Evolutionary conservation across 1,140 invertebrate species (phyloP).

Genomic region (Drosophila ironensis): DNA sequence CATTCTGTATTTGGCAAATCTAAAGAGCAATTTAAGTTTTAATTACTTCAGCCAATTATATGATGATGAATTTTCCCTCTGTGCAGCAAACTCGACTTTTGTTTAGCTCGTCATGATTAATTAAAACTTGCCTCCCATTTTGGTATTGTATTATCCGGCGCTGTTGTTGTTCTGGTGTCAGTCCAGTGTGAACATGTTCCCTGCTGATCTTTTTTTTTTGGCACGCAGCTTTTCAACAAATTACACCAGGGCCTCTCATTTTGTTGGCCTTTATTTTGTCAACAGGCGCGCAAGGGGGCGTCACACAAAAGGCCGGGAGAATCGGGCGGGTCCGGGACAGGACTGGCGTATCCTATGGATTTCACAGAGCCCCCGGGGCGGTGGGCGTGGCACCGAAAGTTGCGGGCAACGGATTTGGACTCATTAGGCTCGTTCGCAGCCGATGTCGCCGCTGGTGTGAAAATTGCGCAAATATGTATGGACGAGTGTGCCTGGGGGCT

Average conservation of each 20-base stretch:
- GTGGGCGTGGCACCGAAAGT: slow-evolving; percentile 33
- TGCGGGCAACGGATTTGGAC: slow-evolving; percentile 72
- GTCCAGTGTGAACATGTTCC: slow-evolving; percentile 49
- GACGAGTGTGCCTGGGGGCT: slow-evolving; percentile 1
- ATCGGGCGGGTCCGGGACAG: background rate
- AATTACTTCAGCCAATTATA: no score
- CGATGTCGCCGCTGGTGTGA: slow-evolving; percentile 58
- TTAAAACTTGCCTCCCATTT: slow-evolving; percentile 61
- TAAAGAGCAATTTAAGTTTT: no score
- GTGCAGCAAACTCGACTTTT: slow-evolving; percentile 37
- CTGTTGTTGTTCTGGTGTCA: slow-evolving; percentile 9
- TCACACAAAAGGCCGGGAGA: no score
- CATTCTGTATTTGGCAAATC: no score
- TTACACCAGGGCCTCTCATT: slow-evolving; percentile 34
- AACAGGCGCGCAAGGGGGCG: background rate
- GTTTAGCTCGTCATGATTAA: slow-evolving; percentile 71
- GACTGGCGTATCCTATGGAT: slow-evolving; percentile 6
- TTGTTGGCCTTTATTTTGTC: slow-evolving; percentile 1
- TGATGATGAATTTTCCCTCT: background rate
- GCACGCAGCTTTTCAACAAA: slow-evolving; percentile 72
- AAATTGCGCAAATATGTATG: slow-evolving; percentile 57
- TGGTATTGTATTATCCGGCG: background rate
- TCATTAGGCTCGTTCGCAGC: slow-evolving; percentile 59
- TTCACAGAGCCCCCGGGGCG: background rate
- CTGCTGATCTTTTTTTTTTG: no score